phyloP scores from a whole-genome alignment of 2,113 vertebrate genomes.

The Eulemur rufifrons region DNA sequence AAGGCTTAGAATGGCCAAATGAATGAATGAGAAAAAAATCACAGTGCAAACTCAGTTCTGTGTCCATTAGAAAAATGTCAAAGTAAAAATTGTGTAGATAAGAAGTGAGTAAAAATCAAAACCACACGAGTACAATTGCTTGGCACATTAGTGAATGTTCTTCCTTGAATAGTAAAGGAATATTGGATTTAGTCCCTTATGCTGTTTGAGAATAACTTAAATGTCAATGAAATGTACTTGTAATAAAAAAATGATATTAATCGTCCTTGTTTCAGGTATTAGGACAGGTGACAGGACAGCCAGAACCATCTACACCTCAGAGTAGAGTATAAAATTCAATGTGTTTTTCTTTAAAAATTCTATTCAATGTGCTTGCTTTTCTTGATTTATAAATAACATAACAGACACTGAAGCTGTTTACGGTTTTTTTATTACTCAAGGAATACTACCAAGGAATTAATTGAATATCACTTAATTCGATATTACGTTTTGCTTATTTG shows the following conservation, averaged over 20 bases:
- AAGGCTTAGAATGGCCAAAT: not conserved
- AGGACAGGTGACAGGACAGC: no score
- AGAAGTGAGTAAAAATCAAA: not conserved
- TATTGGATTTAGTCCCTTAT: not conserved
- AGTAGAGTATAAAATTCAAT: not conserved
- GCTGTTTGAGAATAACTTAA: not conserved
- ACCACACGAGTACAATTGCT: rapidly evolving
- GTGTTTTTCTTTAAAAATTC: not conserved
- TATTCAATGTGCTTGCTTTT: not conserved
- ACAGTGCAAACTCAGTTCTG: not conserved
- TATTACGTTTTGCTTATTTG: not conserved
- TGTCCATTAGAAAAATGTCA: not conserved
- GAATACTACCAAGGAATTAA: not conserved
- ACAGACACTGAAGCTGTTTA: not conserved
- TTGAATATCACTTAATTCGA: not conserved
- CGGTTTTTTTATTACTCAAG: not conserved
- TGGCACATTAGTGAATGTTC: not conserved
- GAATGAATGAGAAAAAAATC: not conserved
- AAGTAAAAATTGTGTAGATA: not conserved
- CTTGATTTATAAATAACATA: not conserved
- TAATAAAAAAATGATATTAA: not conserved
- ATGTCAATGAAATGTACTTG: not conserved
- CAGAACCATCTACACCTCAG: not conserved
- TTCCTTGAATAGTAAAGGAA: not conserved
- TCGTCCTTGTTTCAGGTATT: not conserved